Percentiles rank a stretch among this genome's conserved stretches.
Conservation (phyloP, 2,797 vertebrate species). For the Arvicola amphibius region DNA sequence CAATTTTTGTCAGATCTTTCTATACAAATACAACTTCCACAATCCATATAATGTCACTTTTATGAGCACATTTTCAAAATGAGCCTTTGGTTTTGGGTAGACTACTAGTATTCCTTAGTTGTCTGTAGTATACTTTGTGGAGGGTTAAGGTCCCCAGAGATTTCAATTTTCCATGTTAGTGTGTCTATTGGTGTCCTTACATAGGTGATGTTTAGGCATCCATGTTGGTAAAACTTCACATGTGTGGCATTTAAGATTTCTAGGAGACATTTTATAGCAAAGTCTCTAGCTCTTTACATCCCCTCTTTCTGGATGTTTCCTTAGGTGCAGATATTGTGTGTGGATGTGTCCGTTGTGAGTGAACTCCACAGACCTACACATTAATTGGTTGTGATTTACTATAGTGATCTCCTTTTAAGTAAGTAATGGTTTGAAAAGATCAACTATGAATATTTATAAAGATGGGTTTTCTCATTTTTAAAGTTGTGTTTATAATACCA, state of each 20-base stretch:
- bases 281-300: background rate
- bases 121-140: background rate
- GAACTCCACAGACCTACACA: background rate
- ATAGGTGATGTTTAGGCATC: background rate
- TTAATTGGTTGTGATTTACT: background rate
- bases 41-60: background rate
- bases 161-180: too few species aligned
- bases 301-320: background rate
- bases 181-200: background rate
- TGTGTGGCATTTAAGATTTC: background rate
- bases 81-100: background rate
- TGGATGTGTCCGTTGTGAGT: background rate
- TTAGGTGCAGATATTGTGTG: background rate
- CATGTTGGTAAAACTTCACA: background rate
- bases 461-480: background rate
- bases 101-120: background rate
- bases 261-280: background rate
- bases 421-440: background rate
- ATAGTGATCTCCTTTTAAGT: background rate
- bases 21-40: background rate
- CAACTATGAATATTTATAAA: background rate
- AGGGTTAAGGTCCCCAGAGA: too few species aligned
- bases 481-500: background rate
- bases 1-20: background rate
- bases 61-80: background rate